Evolutionary conservation across 1,140 invertebrate species (phyloP).

Genomic region (Neuroterus valhalla): DNA sequence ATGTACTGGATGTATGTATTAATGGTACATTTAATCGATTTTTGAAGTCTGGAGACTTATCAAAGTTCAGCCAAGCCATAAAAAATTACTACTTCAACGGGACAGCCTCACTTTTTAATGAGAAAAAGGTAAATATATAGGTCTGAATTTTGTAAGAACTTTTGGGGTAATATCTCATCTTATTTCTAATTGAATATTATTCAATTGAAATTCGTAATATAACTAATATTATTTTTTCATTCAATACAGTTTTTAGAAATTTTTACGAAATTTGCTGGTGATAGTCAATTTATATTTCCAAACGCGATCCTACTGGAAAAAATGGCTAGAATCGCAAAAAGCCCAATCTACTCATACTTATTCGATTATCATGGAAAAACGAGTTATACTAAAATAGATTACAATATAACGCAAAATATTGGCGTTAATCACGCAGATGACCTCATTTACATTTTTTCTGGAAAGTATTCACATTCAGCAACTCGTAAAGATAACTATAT

Average conservation of each 20-base stretch:
- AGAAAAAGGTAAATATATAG: no score
- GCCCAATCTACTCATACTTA: not conserved
- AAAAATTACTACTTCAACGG: no score
- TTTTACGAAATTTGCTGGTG: not conserved
- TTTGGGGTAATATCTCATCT: no score
- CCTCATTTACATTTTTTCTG: not conserved
- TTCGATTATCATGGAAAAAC: not conserved
- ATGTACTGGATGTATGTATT: no score
- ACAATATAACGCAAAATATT: not conserved
- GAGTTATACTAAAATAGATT: not conserved
- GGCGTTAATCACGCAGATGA: not conserved
- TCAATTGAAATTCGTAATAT: no score
- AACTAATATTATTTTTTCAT: no score
- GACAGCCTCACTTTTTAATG: no score
- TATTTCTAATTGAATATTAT: no score
- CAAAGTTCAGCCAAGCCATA: no score
- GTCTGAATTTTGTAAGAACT: no score
- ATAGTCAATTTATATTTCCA: not conserved
- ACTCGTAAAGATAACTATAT: not conserved
- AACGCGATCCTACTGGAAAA: not conserved
- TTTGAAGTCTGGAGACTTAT: no score
- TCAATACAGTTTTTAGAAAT: not conserved
- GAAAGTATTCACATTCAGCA: not conserved
- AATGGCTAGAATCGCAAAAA: not conserved
- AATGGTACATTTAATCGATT: no score